phyloP scores from a whole-genome alignment of 2,113 vertebrate genomes.

The Capreolus pygargus region DNA sequence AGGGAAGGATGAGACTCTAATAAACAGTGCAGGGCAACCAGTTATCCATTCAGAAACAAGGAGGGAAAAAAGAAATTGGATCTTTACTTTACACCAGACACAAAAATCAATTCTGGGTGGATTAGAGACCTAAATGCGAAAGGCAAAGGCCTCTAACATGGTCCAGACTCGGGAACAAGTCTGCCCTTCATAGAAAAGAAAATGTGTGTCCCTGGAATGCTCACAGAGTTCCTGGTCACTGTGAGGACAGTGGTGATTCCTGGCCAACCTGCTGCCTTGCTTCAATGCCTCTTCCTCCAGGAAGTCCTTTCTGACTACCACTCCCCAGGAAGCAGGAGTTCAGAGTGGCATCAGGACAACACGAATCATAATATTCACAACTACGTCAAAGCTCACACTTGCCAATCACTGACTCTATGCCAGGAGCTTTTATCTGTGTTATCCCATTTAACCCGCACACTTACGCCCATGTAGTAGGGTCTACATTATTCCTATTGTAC shows the following conservation, averaged over 20 bases:
- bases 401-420: neutral
- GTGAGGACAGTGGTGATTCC: neutral
- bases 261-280: neutral
- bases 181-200: neutral
- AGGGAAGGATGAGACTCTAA: conserved; percentile 36
- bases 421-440: neutral
- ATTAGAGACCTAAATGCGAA: conserved; percentile 54
- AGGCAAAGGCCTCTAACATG: conserved; percentile 21
- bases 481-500: neutral
- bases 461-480: neutral
- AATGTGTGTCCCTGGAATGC: neutral
- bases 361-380: neutral
- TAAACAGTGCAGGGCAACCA: conserved; percentile 15
- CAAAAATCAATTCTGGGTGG: conserved; percentile 69
- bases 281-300: neutral
- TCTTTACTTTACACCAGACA: conserved; percentile 61
- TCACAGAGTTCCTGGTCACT: neutral
- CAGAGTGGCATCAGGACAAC: neutral
- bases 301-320: conserved; percentile 5
- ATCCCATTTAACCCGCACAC: neutral
- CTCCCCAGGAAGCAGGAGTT: neutral
- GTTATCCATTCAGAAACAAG: conserved; percentile 64
- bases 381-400: neutral
- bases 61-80: conserved; percentile 53
- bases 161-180: neutral